phyloP scores from a whole-genome alignment of 2,888 invertebrate genomes.

The Brachypalpus laphriformis region DNA sequence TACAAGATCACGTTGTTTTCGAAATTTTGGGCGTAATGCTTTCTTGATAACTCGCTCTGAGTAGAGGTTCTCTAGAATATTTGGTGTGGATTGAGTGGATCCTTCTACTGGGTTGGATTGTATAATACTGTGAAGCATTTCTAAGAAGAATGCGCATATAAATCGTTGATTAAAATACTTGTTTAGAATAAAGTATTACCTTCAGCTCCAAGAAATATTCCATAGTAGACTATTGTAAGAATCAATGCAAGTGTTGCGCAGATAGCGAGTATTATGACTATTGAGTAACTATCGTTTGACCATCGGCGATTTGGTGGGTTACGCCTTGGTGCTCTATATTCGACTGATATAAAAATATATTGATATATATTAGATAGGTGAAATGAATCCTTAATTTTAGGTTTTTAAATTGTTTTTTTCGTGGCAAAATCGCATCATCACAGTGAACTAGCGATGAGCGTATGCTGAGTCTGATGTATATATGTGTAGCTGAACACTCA shows the following conservation, averaged over 20 bases:
- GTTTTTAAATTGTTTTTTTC: too few species aligned
- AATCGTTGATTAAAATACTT: background rate
- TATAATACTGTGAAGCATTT: slow-evolving; percentile 10
- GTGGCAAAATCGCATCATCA: too few species aligned
- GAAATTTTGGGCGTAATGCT: background rate
- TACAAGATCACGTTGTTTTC: background rate
- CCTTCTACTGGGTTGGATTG: background rate
- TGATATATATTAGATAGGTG: too few species aligned
- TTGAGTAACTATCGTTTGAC: background rate
- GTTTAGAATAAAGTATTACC: background rate
- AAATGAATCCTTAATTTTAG: too few species aligned
- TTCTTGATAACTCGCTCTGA: background rate
- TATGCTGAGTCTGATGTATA: too few species aligned
- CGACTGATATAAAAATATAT: background rate
- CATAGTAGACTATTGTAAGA: slow-evolving; percentile 35
- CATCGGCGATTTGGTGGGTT: background rate
- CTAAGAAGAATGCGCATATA: background rate
- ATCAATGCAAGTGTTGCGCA: slow-evolving; percentile 5
- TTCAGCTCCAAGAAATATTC: slow-evolving; percentile 35
- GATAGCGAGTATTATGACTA: background rate
- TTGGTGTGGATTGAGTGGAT: background rate
- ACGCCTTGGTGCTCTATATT: background rate
- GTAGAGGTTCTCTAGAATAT: background rate
- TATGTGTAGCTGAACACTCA: too few species aligned
- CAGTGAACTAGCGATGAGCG: too few species aligned